These are phyloP conservation scores for Helicoverpa armigera DNA, from an alignment of 1,140 invertebrate genomes.

Conservation along the genomic window DNA sequence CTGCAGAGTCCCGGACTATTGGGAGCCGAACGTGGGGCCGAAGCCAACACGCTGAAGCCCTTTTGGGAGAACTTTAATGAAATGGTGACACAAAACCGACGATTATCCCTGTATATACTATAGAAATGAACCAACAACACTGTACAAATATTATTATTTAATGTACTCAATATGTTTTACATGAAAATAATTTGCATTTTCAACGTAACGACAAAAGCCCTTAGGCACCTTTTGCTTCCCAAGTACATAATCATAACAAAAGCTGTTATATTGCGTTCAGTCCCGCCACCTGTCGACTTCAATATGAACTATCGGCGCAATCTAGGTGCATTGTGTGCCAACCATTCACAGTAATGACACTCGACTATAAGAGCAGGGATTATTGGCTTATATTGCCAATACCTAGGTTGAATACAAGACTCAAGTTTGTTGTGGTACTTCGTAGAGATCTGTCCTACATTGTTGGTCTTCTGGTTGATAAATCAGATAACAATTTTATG, in stretches of 20 bases:
- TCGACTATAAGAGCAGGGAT: conserved; percentile 9
- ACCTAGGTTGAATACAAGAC: background rate
- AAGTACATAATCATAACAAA: conserved; percentile 19
- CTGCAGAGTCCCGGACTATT: too few relatives aligned
- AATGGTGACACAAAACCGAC: too few relatives aligned
- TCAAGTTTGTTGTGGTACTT: background rate
- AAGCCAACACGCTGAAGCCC: too few relatives aligned
- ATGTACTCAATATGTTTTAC: too few relatives aligned
- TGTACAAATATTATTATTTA: too few relatives aligned
- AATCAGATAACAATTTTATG: too few relatives aligned
- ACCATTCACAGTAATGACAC: conserved; percentile 38
- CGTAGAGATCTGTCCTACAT: too few relatives aligned
- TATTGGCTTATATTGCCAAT: conserved; percentile 36
- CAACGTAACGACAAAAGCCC: background rate
- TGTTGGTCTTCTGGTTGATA: background rate
- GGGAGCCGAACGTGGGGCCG: too few relatives aligned
- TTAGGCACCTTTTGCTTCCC: background rate
- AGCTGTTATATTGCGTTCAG: conserved; percentile 11
- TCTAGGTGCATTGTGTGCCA: conserved; percentile 38
- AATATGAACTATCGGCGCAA: conserved; percentile 34
- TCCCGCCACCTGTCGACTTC: conserved; percentile 24
- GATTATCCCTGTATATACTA: too few relatives aligned
- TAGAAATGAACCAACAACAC: too few relatives aligned
- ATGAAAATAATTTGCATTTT: too few relatives aligned
- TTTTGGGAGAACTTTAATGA: too few relatives aligned